These are phyloP conservation scores for Lerista edwardsae DNA, from an alignment of 2,797 vertebrate genomes.

Conservation along the genomic window DNA sequence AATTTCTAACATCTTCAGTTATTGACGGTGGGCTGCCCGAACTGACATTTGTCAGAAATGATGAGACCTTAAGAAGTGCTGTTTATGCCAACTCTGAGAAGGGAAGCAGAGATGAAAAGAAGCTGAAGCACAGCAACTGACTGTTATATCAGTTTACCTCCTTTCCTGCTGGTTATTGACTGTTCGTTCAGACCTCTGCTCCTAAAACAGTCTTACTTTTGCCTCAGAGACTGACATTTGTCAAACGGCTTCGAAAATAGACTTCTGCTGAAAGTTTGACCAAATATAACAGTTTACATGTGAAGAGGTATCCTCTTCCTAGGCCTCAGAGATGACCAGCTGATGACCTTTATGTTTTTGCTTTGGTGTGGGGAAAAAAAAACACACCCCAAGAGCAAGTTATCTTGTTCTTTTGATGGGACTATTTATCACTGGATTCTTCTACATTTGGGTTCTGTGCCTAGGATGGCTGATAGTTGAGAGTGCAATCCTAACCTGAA, in stretches of 20 bases:
- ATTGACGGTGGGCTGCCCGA: not conserved
- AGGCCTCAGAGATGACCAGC: constrained; percentile 13
- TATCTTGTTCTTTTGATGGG: not conserved
- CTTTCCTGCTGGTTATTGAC: constrained; percentile 13
- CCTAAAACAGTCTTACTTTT: not conserved
- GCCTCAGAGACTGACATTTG: not conserved
- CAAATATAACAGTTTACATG: constrained; percentile 26
- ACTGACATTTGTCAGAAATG: not conserved
- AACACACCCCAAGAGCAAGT: not conserved
- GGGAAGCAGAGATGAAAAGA: constrained; percentile 12
- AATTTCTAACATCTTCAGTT: not conserved
- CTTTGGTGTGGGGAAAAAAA: too few species aligned
- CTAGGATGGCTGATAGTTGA: too few species aligned
- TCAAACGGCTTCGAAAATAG: not conserved
- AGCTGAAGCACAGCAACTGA: not conserved
- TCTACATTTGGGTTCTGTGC: too few species aligned
- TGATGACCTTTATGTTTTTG: not conserved
- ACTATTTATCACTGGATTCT: too few species aligned
- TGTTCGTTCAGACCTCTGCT: constrained; percentile 24
- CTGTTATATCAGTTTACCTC: constrained; percentile 13
- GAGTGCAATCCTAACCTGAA: too few species aligned
- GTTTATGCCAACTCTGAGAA: not conserved
- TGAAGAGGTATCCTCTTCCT: not conserved
- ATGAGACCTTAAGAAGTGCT: not conserved
- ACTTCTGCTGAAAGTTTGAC: constrained; percentile 22